Evolutionary conservation across 2,888 invertebrate species (phyloP).

Genomic region (Cheilosia scutellata): DNA sequence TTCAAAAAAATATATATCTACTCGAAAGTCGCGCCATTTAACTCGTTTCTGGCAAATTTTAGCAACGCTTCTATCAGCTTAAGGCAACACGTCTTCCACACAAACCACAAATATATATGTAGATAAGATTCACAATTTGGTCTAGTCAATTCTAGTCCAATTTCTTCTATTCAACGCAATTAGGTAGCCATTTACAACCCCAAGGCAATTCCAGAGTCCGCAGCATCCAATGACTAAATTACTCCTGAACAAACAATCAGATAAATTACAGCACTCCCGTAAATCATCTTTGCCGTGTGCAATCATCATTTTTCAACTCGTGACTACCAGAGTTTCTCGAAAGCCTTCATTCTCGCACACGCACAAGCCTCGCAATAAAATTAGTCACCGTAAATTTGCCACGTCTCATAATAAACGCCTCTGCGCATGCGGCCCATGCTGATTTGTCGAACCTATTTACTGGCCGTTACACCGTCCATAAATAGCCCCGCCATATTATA

Average conservation of each 20-base stretch:
- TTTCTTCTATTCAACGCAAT: constrained; percentile 10
- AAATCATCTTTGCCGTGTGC: constrained; percentile 50
- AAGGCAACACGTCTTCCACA: too few species aligned
- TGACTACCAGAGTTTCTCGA: constrained; percentile 30
- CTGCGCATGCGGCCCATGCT: constrained; percentile 63
- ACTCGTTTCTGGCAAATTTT: too few species aligned
- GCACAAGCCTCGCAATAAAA: constrained; percentile 57
- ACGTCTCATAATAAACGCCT: constrained; percentile 73
- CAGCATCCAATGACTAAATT: constrained; percentile 49
- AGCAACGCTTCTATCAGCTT: too few species aligned
- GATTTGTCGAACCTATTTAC: constrained; percentile 72
- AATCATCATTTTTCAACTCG: constrained; percentile 49
- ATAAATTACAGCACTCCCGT: constrained; percentile 61
- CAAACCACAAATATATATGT: too few species aligned
- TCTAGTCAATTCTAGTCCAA: too few species aligned
- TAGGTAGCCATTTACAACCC: constrained; percentile 15
- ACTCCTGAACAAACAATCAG: constrained; percentile 62
- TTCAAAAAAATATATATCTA: too few species aligned
- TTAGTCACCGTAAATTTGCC: constrained; percentile 72
- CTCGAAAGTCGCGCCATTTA: too few species aligned
- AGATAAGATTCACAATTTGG: too few species aligned
- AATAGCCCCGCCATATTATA: constrained; percentile 34
- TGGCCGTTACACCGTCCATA: constrained; percentile 58
- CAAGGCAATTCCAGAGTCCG: neutral
- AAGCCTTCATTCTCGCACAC: neutral